Base-by-base conservation (phyloP, 2,888 invertebrate genomes). In the Volucella inanis region DNA sequence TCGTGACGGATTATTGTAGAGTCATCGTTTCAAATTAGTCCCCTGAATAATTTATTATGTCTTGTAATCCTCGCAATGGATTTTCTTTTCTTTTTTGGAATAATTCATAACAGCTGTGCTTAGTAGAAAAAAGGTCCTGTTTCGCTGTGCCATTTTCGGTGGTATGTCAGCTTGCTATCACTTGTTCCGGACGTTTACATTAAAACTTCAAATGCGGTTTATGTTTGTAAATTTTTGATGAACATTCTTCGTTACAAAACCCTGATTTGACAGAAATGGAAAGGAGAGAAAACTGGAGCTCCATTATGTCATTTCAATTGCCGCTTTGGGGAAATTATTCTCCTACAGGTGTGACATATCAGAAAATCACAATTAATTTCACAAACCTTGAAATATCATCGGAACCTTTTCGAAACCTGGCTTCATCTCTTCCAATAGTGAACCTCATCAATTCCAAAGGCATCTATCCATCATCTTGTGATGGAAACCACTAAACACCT, bases 21-120 rank as follows among this genome's bases (percentile, higher is more conserved):
- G 41, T 84, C 75, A 74, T 80, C 70, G 75, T 70, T 81, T 52
- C 55, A 18, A 59, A 64, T n/a, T 61, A 70, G 65, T 79, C 70
- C 47, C 15, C 54, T 75, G 75, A 84, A 84, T 84, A 83, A 83
- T 83, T 83, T 84, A 84, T 80, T 71, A 70, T 67, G 76, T 65
- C 59, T 64, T 70, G 43, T 75, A 79, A 80, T 75, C 79, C 84
- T 54, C 49, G 64, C 64, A 57, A 71, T 57, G 59, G 71, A 64
- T 71, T 50, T 64, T 71, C 49, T 71, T 50, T 50, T 71, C 49
- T 65, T 78, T 64, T 67, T 31, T 57, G 64, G 50, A 78, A 78
- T 78, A 65, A 71, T 64, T 78, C 57, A 71, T 71, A 65, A 55
- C 70, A 18, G 38, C 61, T 43, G 14, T 14, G 10, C 31, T 54